These are phyloP conservation scores for Procambarus clarkii DNA, from an alignment of 1,140 invertebrate genomes.

Conservation along the genomic window DNA sequence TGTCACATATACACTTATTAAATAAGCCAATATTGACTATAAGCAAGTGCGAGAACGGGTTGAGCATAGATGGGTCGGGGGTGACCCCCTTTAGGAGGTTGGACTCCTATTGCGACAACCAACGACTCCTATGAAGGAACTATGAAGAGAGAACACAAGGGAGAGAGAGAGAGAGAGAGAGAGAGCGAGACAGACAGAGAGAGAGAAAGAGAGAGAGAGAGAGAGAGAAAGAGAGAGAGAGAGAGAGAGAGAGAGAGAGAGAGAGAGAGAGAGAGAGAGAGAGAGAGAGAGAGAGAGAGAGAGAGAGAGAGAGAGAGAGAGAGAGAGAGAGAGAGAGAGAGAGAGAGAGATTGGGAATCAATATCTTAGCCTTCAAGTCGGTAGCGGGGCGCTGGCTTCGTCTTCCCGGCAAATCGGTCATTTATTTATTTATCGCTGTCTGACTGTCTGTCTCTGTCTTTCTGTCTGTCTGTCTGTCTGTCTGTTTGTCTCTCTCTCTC, in stretches of 20 bases:
- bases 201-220: not conserved
- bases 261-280: conserved; percentile 14
- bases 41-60: too few species aligned
- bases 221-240: not conserved
- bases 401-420: not conserved
- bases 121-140: too few species aligned
- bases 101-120: too few species aligned
- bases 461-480: not conserved
- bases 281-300: not conserved
- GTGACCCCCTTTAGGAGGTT: too few species aligned
- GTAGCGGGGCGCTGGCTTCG: not conserved
- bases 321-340: not conserved
- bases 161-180: not conserved
- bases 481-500: too few species aligned
- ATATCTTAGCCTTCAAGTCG: not conserved
- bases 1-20: too few species aligned
- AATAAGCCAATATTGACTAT: too few species aligned
- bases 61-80: too few species aligned
- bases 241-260: not conserved
- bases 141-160: not conserved
- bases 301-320: not conserved
- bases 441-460: not conserved
- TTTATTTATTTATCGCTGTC: too few species aligned
- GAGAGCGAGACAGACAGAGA: not conserved
- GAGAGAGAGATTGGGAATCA: not conserved